These are phyloP conservation scores for Fundulus diaphanus DNA, from an alignment of 2,797 vertebrate species.

Conservation along the genomic window DNA sequence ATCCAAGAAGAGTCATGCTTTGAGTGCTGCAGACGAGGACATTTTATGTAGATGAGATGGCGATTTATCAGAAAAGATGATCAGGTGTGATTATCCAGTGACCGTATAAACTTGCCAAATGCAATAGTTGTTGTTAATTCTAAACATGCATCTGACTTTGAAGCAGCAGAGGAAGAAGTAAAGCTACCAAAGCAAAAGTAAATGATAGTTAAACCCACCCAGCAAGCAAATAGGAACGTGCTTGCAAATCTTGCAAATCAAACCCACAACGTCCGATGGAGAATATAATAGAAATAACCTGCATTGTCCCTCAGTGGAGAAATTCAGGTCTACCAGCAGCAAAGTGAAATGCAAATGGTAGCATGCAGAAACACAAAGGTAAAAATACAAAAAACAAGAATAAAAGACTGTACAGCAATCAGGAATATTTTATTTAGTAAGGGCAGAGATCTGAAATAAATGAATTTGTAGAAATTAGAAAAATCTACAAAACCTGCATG, in stretches of 20 bases:
- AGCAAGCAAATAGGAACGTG: not conserved
- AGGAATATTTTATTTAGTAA: too few relatives aligned
- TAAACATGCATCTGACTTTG: not conserved
- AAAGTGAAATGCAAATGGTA: too few relatives aligned
- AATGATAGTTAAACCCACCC: not conserved
- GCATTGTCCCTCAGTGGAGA: too few relatives aligned
- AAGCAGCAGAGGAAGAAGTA: not conserved
- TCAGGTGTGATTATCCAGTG: constrained; percentile 2
- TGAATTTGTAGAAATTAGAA: too few relatives aligned
- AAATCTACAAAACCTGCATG: too few relatives aligned
- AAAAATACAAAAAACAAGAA: too few relatives aligned
- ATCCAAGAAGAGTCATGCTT: not conserved
- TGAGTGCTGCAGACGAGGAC: constrained; percentile 6
- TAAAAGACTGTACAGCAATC: too few relatives aligned
- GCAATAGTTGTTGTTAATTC: not conserved
- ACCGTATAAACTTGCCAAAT: not conserved
- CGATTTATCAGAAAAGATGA: constrained; percentile 9
- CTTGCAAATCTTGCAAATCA: not conserved
- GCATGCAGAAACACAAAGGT: too few relatives aligned
- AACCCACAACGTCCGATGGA: not conserved
- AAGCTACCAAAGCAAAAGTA: not conserved
- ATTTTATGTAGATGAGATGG: constrained; percentile 16
- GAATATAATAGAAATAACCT: too few relatives aligned
- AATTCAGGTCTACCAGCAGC: too few relatives aligned
- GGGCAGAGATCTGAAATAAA: too few relatives aligned